Percentiles rank a stretch among this genome's conserved stretches.
Conservation (phyloP, 2,113 vertebrate genomes). For the Etia nguti region DNA sequence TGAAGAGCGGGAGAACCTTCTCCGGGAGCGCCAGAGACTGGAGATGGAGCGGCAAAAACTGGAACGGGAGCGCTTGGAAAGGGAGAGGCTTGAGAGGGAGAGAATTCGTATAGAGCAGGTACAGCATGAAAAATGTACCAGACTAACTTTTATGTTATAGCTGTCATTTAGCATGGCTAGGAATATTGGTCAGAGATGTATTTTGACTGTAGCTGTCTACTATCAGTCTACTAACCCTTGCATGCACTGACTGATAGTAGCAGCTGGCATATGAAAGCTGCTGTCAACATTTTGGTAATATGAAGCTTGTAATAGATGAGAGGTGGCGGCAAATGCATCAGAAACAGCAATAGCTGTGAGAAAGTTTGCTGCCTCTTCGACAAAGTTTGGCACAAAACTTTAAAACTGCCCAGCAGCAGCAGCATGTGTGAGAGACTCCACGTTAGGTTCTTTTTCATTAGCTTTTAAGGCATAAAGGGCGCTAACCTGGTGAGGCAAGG, state of each 20-base stretch:
- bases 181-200: not conserved
- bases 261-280: not conserved
- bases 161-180: accelerated
- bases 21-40: constrained; percentile 89
- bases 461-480: not conserved
- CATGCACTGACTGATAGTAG: not conserved
- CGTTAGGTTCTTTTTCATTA: not conserved
- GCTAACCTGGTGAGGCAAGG: not conserved
- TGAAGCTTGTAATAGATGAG: not conserved
- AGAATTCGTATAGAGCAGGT: constrained; percentile 97
- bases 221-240: not conserved
- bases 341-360: not conserved
- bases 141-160: not conserved
- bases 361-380: not conserved
- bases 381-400: not conserved
- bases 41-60: constrained; percentile 95
- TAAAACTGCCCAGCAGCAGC: not conserved
- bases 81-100: constrained; percentile 93
- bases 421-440: not conserved
- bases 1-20: constrained; percentile 89
- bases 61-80: constrained; percentile 92
- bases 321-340: not conserved
- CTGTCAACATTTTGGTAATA: not conserved
- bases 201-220: not conserved
- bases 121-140: not conserved